Evolutionary conservation across 2,113 vertebrate genomes (phyloP).

Genomic region (Thamnophis sirtalis): DNA sequence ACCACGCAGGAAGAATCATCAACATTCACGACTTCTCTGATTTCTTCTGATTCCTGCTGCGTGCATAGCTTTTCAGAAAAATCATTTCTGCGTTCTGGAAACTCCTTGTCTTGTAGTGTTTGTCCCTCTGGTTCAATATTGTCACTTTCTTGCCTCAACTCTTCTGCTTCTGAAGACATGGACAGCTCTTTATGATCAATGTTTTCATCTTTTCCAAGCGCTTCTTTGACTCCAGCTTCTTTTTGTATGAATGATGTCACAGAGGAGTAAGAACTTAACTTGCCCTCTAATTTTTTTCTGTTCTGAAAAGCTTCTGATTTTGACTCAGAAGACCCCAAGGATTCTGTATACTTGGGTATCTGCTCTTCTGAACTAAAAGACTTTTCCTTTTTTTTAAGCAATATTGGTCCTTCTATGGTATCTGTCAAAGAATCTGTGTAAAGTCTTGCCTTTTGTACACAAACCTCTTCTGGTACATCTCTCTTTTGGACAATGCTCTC

Average conservation of each 20-base stretch:
- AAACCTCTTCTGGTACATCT: background rate
- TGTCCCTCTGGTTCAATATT: slow-evolving; percentile 18
- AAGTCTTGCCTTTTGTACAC: background rate
- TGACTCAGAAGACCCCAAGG: background rate
- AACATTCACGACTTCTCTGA: background rate
- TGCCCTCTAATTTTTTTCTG: slow-evolving; percentile 14
- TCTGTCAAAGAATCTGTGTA: background rate
- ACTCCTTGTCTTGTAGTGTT: background rate
- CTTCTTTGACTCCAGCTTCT: background rate
- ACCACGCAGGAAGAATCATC: slow-evolving; percentile 31
- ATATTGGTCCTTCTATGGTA: slow-evolving; percentile 21
- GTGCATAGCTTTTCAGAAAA: background rate
- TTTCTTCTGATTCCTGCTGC: slow-evolving; percentile 28
- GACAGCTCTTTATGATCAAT: background rate
- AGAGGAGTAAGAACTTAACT: background rate
- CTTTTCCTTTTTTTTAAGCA: slow-evolving; percentile 4
- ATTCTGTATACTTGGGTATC: background rate
- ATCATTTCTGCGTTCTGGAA: slow-evolving; percentile 1
- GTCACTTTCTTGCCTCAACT: background rate
- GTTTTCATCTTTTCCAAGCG: background rate
- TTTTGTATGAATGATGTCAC: background rate
- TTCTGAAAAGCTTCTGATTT: background rate
- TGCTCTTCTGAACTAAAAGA: background rate
- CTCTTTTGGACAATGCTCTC: background rate
- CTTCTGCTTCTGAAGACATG: background rate